Evolutionary conservation across 2,888 invertebrate genomes (phyloP).

Genomic region (Lycophotia porphyrea): DNA sequence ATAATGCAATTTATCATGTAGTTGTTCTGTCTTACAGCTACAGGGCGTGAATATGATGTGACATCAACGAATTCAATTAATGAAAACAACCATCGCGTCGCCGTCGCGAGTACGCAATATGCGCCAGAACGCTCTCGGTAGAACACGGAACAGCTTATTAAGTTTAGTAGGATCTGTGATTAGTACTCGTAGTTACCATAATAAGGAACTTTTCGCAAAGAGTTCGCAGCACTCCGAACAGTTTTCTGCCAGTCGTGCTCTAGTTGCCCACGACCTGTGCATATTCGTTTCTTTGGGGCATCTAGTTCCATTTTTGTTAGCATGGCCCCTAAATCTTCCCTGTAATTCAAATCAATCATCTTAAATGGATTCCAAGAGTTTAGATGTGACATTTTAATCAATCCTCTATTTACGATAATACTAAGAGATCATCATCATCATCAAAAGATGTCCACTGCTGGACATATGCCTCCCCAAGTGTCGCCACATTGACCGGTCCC

Average conservation of each 20-base stretch:
- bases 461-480: too few relatives aligned
- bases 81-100: background rate
- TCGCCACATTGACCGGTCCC: too few relatives aligned
- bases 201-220: conserved; percentile 81
- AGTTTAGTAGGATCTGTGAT: background rate
- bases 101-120: background rate
- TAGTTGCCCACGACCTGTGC: conserved; percentile 81
- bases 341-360: conserved; percentile 51
- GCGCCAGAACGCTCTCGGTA: background rate
- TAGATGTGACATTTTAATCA: too few relatives aligned
- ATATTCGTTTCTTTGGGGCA: conserved; percentile 71
- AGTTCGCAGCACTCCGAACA: conserved; percentile 72
- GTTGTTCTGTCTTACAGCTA: background rate
- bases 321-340: conserved; percentile 79
- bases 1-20: too few relatives aligned
- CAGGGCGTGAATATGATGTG: background rate
- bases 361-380: background rate
- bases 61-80: background rate
- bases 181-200: conserved; percentile 75
- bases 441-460: too few relatives aligned
- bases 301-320: conserved; percentile 73
- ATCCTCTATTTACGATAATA: too few relatives aligned
- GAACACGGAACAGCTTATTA: background rate
- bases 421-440: too few relatives aligned
- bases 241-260: conserved; percentile 79